A percentile compares a stretch with the other conserved stretches of the same genome.
These are phyloP conservation scores for Sarcophaga bullata DNA, from an alignment of 1,140 invertebrate genomes.

Conservation along the genomic window DNA sequence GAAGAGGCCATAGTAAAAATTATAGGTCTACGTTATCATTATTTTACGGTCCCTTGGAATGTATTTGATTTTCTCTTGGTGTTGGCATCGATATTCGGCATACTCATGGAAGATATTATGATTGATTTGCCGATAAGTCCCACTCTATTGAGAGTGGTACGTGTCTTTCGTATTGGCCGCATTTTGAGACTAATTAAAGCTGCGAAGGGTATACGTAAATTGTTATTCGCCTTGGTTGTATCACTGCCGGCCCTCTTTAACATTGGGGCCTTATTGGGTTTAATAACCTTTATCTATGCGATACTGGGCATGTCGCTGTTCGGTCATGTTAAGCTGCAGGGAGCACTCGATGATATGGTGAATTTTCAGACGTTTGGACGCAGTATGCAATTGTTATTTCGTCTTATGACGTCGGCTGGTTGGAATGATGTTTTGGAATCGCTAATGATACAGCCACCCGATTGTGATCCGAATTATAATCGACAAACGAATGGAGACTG, in stretches of 20 bases:
- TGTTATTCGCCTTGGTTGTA: conserved; percentile 93
- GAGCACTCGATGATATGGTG: conserved; percentile 88
- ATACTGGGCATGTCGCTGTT: conserved; percentile 97
- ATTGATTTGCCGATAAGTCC: conserved; percentile 93
- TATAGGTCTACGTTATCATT: conserved; percentile 90
- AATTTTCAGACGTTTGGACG: conserved; percentile 94
- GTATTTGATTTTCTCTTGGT: conserved; percentile 95
- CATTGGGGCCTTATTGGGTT: conserved; percentile 89
- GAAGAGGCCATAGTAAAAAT: conserved; percentile 94
- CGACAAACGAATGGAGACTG: conserved; percentile 90
- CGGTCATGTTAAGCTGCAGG: conserved; percentile 84
- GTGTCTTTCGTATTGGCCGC: conserved; percentile 94
- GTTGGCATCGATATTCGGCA: conserved; percentile 88
- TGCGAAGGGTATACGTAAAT: conserved; percentile 94
- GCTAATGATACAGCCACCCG: conserved; percentile 88
- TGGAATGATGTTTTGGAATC: conserved; percentile 95
- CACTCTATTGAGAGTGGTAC: conserved; percentile 89
- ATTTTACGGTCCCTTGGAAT: conserved; percentile 96
- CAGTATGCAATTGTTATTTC: conserved; percentile 94
- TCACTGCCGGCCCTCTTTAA: conserved; percentile 95
- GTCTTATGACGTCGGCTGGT: conserved; percentile 91
- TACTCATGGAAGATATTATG: conserved; percentile 91
- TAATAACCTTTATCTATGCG: conserved; percentile 96
- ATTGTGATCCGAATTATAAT: conserved; percentile 80
- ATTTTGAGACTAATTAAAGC: conserved; percentile 95